These are phyloP conservation scores for Microplitis manilae DNA, from an alignment of 2,888 invertebrate genomes.

Conservation along the genomic window DNA sequence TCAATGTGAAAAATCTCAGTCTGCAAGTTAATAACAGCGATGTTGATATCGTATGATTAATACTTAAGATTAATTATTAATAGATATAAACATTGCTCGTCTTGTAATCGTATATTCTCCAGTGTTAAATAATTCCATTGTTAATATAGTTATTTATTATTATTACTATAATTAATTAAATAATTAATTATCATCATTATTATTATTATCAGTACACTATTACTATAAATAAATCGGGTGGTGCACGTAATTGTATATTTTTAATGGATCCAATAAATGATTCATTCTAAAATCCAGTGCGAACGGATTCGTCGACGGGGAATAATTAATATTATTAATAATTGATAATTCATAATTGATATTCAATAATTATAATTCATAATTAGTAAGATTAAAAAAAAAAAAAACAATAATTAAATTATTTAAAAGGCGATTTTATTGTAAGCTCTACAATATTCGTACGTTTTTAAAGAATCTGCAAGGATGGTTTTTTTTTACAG, in stretches of 20 bases:
- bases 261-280: not conserved
- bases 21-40: constrained; percentile 49
- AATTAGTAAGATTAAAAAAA: constrained; percentile 15
- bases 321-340: constrained; percentile 6
- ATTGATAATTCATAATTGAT: not conserved
- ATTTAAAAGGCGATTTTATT: no score
- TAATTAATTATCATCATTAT: not conserved
- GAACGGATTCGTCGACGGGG: constrained; percentile 21
- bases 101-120: constrained; percentile 60
- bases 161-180: not conserved
- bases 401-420: not conserved
- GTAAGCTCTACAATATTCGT: no score
- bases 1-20: constrained; percentile 62
- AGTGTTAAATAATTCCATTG: constrained; percentile 57
- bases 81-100: constrained; percentile 48
- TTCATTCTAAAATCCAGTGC: not conserved
- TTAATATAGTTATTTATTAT: constrained; percentile 46
- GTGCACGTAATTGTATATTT: no score
- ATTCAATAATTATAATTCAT: not conserved
- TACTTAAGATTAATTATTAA: not conserved
- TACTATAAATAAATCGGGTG: not conserved
- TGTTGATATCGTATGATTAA: constrained; percentile 53
- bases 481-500: not conserved
- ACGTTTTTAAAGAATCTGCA: not conserved
- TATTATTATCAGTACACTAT: not conserved